These are phyloP conservation scores for Ceratoteleas bidentatus DNA, from an alignment of 1,140 invertebrate species.

Conservation along the genomic window DNA sequence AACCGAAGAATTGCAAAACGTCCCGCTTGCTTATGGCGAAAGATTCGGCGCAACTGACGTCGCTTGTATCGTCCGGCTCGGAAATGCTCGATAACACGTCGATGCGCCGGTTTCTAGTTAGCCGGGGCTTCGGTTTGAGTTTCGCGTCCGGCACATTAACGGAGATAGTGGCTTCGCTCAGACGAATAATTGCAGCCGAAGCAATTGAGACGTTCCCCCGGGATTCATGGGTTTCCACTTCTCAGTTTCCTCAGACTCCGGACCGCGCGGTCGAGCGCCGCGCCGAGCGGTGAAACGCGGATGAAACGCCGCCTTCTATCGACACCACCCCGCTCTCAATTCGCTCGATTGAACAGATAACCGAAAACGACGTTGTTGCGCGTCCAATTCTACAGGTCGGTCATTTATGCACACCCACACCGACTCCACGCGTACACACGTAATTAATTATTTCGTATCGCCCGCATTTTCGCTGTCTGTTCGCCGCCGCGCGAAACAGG, in stretches of 20 bases:
- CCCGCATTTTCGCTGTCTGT: conserved; percentile 29
- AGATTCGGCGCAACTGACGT: conserved; percentile 26
- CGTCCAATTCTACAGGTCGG: conserved; percentile 68
- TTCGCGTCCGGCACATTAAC: conserved; percentile 77
- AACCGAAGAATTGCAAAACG: too few species aligned
- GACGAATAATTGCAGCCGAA: conserved; percentile 80
- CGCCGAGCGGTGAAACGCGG: conserved; percentile 29
- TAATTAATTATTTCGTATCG: conserved; percentile 58
- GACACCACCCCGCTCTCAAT: conserved; percentile 67
- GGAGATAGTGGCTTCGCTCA: conserved; percentile 78
- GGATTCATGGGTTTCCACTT: conserved; percentile 69
- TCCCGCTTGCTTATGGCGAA: conserved; percentile 39
- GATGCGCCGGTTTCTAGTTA: conserved; percentile 64
- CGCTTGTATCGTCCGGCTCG: conserved; percentile 60
- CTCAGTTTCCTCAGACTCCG: conserved; percentile 67
- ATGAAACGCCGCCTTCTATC: conserved; percentile 68
- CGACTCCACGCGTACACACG: conserved; percentile 1
- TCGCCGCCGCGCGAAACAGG: conserved; percentile 3
- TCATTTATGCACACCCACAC: conserved; percentile 54
- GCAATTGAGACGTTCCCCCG: conserved; percentile 77
- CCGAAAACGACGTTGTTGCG: conserved; percentile 73
- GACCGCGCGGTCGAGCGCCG: conserved; percentile 42
- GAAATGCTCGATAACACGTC: conserved; percentile 70
- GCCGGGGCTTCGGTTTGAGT: conserved; percentile 65
- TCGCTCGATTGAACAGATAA: conserved; percentile 74